Evolutionary conservation across 2,797 vertebrate genomes (phyloP), one percentile per base, ranked within the genome.

Genomic region (Oryzias dopingdopingensis): DNA sequence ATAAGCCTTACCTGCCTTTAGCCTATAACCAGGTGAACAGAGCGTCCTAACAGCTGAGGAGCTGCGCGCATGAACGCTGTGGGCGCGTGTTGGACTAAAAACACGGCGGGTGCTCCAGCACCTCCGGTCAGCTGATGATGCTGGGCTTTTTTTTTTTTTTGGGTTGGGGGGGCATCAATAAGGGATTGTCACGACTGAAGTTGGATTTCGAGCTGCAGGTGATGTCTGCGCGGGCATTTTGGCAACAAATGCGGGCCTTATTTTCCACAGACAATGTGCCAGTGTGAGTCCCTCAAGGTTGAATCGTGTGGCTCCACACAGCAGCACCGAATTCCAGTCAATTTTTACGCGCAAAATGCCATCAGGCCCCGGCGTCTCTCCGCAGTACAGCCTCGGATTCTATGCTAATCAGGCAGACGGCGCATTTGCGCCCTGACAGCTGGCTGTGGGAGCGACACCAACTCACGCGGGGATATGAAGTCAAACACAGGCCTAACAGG

Each of bases 51-150:
- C 6, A 42, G 15, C 14, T 44, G 57, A 59, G 4, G 32, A 37
- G 10, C 32, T 3, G 32, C 32, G 32, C 32, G 32, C 32, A 12
- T 37, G 32, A 37, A 37, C 32, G 32, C 32, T 37, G 32, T 37
- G 32, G 32, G 32, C 32, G 32, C 32, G 32, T 37, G 29, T 37
- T 37, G 32, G 32, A 37, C 32, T 37, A 43, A 73, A 65, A 65
- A 40, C 62, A 37, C 58, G 65, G 59, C 65, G 66, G 49, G 72
- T 72, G 61, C 69, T 8, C n/a, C 70, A 7, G 64, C 76, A 76
- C 54, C 75, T 74, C 56, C 68, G 70, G 82, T 86, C 88, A 88
- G 86, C 84, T 87, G 86, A 87, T 52, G 73, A 85, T 49, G 72
- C 70, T 68, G 68, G 66, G 63, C 56, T 89, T 85, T 74, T 87